Evolutionary conservation across 2,888 invertebrate genomes (phyloP), one percentile per base, ranked within the genome.

Genomic region (Patella caerulea): DNA sequence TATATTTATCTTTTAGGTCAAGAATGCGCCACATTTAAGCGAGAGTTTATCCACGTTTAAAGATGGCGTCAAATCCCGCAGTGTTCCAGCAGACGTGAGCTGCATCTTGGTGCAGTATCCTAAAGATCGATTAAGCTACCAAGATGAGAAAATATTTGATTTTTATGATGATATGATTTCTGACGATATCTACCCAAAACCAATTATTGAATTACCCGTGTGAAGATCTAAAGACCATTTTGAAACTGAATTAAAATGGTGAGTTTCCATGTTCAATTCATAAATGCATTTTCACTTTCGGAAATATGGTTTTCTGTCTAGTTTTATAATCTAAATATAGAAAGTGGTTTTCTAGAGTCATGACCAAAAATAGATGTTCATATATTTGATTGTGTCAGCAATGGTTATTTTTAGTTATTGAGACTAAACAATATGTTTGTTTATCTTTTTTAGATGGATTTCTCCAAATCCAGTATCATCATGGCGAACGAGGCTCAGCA

Each of bases 141-240:
- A 82, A 9, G 86, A 87, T 73, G 84, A 84, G 19, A 79, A 82
- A 17, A 78, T 87, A 52, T 77, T 83, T 72, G 83, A 84, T 17
- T 87, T 81, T 75, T 84, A 84, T 77, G 84, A 84, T 73, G 70
- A 80, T 17, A 73, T 82, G 59, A 75, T 83, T 77, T 81, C 77
- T 45, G 83, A 84, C 71, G 83, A 84, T 82, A 79, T 83, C 15
- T 81, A 77, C 11, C 86, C 86, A 3, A 83, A 83, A 34, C 87
- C 87, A 12, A 80, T 86, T 29, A 81, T 86, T 54, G 78, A 82
- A 54, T 77, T 86, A 7, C 83, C 86, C 3, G 85, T 82, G 3
- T 86, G 86, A 86, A 74, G 56, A 15, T 24, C 15, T 9, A 45
- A 24, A 4, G 9, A 24, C 11, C 24, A 12, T 52, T 69, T 45